Conservation (phyloP, 2,797 vertebrate species). For the Neosilurus hyrtlii region DNA sequence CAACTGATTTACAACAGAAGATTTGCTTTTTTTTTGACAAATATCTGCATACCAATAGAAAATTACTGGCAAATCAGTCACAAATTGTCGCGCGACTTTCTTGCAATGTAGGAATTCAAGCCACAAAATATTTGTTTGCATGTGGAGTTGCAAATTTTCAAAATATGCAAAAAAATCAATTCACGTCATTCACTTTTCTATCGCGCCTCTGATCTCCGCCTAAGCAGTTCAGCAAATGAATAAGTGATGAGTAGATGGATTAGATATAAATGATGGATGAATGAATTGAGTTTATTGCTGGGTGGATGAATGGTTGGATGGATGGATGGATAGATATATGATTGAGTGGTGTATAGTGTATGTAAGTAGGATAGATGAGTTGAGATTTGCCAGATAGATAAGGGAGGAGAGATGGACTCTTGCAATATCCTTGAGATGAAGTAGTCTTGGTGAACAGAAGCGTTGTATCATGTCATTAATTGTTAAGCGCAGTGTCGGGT, state of each 20-base stretch:
- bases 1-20: too few species aligned
- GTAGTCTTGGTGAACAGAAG: background rate
- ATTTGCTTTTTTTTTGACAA: too few species aligned
- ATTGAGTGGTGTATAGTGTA: background rate
- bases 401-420: background rate
- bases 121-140: too few species aligned
- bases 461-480: background rate
- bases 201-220: too few species aligned
- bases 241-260: background rate
- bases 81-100: too few species aligned
- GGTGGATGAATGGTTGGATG: background rate
- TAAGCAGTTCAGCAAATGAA: too few species aligned
- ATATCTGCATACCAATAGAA: too few species aligned
- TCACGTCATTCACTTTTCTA: too few species aligned
- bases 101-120: too few species aligned
- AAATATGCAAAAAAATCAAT: too few species aligned
- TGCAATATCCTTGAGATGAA: background rate
- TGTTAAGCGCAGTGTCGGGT: slow-evolving; percentile 2
- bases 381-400: background rate
- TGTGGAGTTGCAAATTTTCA: too few species aligned
- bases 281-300: background rate
- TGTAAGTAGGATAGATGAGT: background rate
- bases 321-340: background rate
- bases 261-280: background rate
- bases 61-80: too few species aligned